These are phyloP conservation scores for Xiphorhynchus erythropygius DNA, from an alignment of 2,797 vertebrate genomes.

Conservation along the genomic window DNA sequence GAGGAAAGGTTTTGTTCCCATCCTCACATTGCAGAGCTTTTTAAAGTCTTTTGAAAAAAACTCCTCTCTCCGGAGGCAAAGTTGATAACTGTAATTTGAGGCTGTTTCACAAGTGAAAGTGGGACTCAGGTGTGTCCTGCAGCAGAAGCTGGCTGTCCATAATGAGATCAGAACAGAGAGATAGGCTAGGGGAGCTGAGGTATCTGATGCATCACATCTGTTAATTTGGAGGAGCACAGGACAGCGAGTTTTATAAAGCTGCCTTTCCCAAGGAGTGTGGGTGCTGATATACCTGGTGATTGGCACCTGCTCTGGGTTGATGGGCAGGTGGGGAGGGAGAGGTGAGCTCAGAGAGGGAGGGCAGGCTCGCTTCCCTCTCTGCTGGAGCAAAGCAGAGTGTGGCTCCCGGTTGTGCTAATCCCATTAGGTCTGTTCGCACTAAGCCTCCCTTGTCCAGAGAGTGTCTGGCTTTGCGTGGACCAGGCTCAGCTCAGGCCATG, in stretches of 20 bases:
- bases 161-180: background rate
- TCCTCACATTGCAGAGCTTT: background rate
- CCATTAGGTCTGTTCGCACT: background rate
- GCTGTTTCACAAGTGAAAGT: background rate
- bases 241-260: background rate
- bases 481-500: background rate
- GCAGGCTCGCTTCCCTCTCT: background rate
- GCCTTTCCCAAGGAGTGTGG: background rate
- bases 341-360: background rate
- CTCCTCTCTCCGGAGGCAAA: background rate
- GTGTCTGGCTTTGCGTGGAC: background rate
- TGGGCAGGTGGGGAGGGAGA: background rate
- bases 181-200: background rate
- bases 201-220: rapidly evolving
- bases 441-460: background rate
- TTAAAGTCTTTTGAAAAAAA: background rate
- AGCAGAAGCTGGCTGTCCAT: background rate
- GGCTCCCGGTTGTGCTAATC: background rate
- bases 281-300: background rate
- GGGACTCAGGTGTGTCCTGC: background rate
- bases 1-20: background rate
- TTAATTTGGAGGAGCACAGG: background rate
- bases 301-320: background rate
- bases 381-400: background rate
- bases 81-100: background rate